These are phyloP conservation scores for Sinocyclocheilus rhinocerous DNA, from an alignment of 2,113 vertebrate genomes.

Conservation along the genomic window DNA sequence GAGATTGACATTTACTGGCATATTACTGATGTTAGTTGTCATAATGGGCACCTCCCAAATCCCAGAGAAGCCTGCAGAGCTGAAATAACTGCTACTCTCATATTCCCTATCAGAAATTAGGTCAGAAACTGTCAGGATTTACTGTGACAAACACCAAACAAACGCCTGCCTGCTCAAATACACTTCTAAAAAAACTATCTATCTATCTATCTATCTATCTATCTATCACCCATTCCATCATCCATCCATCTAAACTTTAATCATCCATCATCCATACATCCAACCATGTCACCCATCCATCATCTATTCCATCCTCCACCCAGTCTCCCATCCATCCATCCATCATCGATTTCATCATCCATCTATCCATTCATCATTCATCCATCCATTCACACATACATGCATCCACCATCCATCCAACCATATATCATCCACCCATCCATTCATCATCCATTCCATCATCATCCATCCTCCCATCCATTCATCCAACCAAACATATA, in stretches of 20 bases:
- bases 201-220: background rate
- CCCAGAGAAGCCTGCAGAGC: background rate
- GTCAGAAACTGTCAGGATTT: background rate
- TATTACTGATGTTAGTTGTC: background rate
- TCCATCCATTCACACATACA: background rate
- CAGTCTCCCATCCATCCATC: background rate
- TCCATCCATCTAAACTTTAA: background rate
- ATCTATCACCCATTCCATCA: background rate
- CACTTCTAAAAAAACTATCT: background rate
- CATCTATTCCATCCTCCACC: background rate
- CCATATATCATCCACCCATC: background rate
- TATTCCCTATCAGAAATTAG: constrained; percentile 1
- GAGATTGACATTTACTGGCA: background rate
- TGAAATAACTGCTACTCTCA: background rate
- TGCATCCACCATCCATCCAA: background rate
- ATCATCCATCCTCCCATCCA: background rate
- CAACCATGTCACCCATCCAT: background rate
- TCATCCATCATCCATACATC: background rate
- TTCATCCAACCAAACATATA: no score
- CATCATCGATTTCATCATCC: background rate
- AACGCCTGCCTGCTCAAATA: background rate
- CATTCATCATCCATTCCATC: background rate
- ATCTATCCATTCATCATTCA: background rate
- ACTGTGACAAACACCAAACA: background rate
- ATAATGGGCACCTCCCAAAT: background rate